phyloP scores from a whole-genome alignment of 1,140 invertebrate genomes.

The Leptinotarsa defecta region DNA sequence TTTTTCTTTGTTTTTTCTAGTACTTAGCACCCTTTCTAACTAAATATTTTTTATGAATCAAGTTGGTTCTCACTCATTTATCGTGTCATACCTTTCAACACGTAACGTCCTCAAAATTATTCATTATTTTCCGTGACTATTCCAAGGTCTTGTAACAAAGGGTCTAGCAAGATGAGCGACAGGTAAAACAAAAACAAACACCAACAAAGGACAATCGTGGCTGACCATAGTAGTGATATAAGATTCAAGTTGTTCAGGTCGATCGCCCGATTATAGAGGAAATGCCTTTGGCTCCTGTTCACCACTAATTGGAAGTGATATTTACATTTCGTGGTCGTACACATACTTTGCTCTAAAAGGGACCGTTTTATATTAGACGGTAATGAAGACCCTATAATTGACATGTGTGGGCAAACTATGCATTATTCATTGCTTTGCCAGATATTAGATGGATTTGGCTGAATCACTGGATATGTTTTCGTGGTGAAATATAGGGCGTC shows the following conservation, averaged over 20 bases:
- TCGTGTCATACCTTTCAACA: no score
- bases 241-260: not conserved
- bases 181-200: not conserved
- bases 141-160: not conserved
- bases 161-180: not conserved
- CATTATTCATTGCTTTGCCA: conserved; percentile 14
- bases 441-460: not conserved
- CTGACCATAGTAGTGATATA: not conserved
- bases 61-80: no score
- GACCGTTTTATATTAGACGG: not conserved
- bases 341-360: not conserved
- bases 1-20: no score
- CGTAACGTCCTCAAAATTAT: no score
- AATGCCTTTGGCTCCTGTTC: not conserved
- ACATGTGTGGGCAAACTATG: conserved; percentile 21
- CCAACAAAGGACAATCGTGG: not conserved
- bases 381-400: conserved; percentile 27
- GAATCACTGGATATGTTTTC: not conserved
- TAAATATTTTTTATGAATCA: no score
- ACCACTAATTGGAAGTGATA: conserved; percentile 27
- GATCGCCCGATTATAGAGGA: not conserved
- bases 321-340: conserved; percentile 27
- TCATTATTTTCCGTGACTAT: no score
- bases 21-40: no score
- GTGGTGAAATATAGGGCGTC: not conserved